Base-by-base conservation (phyloP, 2,888 invertebrate genomes). In the Cantharis flavilabris region DNA sequence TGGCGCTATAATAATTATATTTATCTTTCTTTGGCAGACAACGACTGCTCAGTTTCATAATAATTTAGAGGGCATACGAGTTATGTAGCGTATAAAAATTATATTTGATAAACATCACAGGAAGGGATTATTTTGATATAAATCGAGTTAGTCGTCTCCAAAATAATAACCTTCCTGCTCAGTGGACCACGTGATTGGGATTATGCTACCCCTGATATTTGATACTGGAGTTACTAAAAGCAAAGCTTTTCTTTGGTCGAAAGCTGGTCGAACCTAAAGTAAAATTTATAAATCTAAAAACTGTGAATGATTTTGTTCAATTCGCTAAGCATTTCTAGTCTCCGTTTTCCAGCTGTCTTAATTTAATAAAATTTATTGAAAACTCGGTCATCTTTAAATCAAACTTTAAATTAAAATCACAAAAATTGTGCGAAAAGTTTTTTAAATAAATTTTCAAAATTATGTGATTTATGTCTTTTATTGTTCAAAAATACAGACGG, bases 131-230 rank as follows among this genome's bases (percentile, higher is more conserved):
- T 85, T 84, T 81, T 83, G 85, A 86, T 86, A 85, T 84, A 84
- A 84, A 86, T 86, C 86, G 85, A 84, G 84, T 86, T 86, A 85
- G 84, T 84, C 84, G 84, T 83, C 82, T 83, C 85, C 84, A 83
- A 86, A 86, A 86, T 87, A 86, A 86, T 86, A 86, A 86, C 85
- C 85, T 86, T 86, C 83, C 85, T 85, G 86, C 78, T 84, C 86
- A 85, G 82, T 84, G 85, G 85, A 82, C 86, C 86, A 85, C 84
- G 85, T 86, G 85, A 87, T 87, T 87, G 85, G 86, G 84, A 85
- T 86, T 86, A 85, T 85, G 82, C 83, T 81, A 82, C 84, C 79
- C 84, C 81, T 81, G 82, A 83, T 81, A 81, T 82, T 82, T 82
- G 83, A 83, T 82, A 83, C 82, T 76, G 70, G 63, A 71, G 33